phyloP scores from a whole-genome alignment of 2,888 invertebrate species.

The Pachydiplax longipennis region DNA sequence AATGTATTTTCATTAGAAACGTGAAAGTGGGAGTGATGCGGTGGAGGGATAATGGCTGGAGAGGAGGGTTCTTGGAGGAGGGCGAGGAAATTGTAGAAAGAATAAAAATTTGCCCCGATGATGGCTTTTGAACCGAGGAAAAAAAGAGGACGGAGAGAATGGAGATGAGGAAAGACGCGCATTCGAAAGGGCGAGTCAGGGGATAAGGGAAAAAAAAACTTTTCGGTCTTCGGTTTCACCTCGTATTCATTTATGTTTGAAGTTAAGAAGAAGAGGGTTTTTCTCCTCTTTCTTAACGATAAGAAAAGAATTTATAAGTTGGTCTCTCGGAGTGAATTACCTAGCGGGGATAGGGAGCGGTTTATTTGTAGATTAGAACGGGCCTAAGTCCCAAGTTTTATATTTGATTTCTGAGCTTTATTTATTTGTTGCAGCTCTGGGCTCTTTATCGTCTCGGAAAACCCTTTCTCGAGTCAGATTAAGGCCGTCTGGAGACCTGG shows the following conservation, averaged over 20 bases:
- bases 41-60: constrained; percentile 3
- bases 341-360: not conserved
- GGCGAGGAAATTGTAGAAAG: constrained; percentile 6
- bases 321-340: not conserved
- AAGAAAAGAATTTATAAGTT: not conserved
- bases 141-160: not conserved
- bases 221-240: constrained; percentile 7
- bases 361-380: too few relatives aligned
- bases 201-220: not conserved
- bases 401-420: too few relatives aligned
- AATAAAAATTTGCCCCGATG: constrained; percentile 20
- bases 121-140: constrained; percentile 16
- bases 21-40: not conserved
- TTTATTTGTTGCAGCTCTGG: too few relatives aligned
- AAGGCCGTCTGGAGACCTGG: too few relatives aligned
- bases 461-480: too few relatives aligned
- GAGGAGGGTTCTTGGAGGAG: not conserved
- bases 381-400: too few relatives aligned
- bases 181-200: not conserved
- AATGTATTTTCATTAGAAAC: constrained; percentile 33
- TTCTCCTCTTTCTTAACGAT: not conserved
- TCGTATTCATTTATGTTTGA: constrained; percentile 31
- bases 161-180: not conserved
- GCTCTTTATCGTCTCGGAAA: too few relatives aligned
- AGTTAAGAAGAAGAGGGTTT: not conserved